These are phyloP conservation scores for Poliocrania exsul DNA, from an alignment of 2,797 vertebrate species.

Conservation along the genomic window DNA sequence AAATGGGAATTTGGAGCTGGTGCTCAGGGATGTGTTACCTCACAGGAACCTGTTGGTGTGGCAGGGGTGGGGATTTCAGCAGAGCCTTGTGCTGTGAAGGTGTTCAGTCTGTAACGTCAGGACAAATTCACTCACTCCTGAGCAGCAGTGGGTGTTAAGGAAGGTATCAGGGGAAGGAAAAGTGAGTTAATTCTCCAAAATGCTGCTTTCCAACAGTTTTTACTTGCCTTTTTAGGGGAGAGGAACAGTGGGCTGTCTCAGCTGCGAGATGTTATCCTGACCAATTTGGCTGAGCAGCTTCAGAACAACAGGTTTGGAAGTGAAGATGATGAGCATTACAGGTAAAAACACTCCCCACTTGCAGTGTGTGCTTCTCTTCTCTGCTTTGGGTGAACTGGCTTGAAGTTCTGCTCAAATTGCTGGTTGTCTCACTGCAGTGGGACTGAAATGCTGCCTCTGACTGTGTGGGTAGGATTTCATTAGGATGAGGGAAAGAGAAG, in stretches of 20 bases:
- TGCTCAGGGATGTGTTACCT: not conserved
- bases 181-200: not conserved
- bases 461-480: not conserved
- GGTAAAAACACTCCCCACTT: slow-evolving; percentile 71
- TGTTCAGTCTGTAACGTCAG: not conserved
- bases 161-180: not conserved
- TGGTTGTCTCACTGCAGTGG: not conserved
- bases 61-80: not conserved
- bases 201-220: not conserved
- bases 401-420: not conserved
- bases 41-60: rapidly evolving
- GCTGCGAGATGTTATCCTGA: slow-evolving; percentile 94
- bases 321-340: slow-evolving; percentile 97
- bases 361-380: not conserved
- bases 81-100: not conserved
- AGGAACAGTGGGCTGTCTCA: slow-evolving; percentile 92
- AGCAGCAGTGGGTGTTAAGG: not conserved
- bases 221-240: slow-evolving; percentile 81
- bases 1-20: not conserved
- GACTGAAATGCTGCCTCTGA: not conserved
- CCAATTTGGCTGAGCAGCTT: slow-evolving; percentile 91
- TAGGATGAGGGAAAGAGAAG: too few species aligned
- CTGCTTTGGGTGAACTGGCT: not conserved
- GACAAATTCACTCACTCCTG: not conserved
- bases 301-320: slow-evolving; percentile 98